A percentile compares a stretch with the other conserved stretches of the same genome.
phyloP scores from a whole-genome alignment of 2,113 vertebrate genomes.

The Dromas ardeola region DNA sequence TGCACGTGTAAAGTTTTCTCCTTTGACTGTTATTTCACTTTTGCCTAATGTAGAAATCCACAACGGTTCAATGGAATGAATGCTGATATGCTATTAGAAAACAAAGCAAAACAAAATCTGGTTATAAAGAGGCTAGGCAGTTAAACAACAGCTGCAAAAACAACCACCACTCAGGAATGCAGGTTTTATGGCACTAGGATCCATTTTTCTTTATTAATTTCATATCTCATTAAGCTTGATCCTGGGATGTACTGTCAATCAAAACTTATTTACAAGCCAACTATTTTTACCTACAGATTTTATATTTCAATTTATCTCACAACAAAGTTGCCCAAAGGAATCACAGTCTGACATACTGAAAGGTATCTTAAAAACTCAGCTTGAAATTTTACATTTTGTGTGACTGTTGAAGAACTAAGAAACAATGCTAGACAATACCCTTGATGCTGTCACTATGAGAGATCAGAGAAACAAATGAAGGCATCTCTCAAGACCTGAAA shows the following conservation, averaged over 20 bases:
- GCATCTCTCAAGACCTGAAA: not conserved
- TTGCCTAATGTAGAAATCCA: slow-evolving; percentile 85
- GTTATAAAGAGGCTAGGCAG: slow-evolving; percentile 2
- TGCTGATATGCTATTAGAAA: slow-evolving; percentile 75
- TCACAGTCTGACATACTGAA: not conserved
- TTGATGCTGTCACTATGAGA: not conserved
- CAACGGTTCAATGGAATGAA: slow-evolving; percentile 79
- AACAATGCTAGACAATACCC: not conserved
- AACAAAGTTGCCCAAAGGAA: not conserved
- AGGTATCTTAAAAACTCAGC: not conserved
- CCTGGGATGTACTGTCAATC: not conserved
- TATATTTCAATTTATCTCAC: not conserved
- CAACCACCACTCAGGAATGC: not conserved
- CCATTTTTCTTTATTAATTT: not conserved
- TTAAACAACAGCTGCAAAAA: not conserved
- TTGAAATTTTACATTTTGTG: not conserved
- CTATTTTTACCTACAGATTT: not conserved
- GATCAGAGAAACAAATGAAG: slow-evolving; percentile 34
- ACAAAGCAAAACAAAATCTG: slow-evolving; percentile 20
- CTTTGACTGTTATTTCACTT: slow-evolving; percentile 79
- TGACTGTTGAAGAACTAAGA: not conserved
- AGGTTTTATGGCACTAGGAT: not conserved
- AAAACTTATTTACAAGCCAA: not conserved
- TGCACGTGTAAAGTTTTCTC: slow-evolving; percentile 80
- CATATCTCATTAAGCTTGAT: not conserved